Evolutionary conservation across 2,888 invertebrate species (phyloP), one percentile per base, ranked within the genome.

Genomic region (Hemicrepidius hirtus): DNA sequence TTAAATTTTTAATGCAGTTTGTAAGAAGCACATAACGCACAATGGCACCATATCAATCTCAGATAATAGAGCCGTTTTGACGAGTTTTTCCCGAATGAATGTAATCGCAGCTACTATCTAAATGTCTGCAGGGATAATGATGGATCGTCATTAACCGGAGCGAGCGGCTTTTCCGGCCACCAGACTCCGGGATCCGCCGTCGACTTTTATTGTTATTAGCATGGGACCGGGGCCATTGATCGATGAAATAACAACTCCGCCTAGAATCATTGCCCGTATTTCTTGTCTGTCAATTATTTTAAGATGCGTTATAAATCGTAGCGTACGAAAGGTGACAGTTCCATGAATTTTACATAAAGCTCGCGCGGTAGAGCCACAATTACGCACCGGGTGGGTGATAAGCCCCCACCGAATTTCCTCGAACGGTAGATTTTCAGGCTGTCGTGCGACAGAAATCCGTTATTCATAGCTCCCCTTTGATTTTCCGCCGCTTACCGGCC

Each of bases 301-400:
- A 81, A 82, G 82, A 80, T 81, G 77, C 74, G 80, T 81, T 74
- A 83, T 84, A 84, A 84, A 84, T 84, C 80, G 81, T 77, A 75
- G 76, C 79, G 80, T 55, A 53, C 55, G 57, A 78, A 82, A 82
- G 81, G 82, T 83, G 83, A 83, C 83, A 79, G 79, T 76, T 80
- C 80, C 83, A 84, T 85, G 84, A 85, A 85, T 85, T 84, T 85
- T 84, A 82, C 84, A 85, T 84, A 80, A 78, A 76, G 12, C 40
- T 75, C 69, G 77, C 71, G 75, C 78, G 81, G 81, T 79, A 80
- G 77, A 81, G 80, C 79, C 78, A 80, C 82, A 84, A 84, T 84
- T 84, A 83, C 79, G 78, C 71, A 76, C 77, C 76, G 75, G 76
- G 71, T 76, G 68, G 68, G 59, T 60, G 53, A 65, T 67, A 53